Percentiles rank a stretch among this genome's conserved stretches.
Conservation (phyloP, 2,113 vertebrate species). For the Strigops habroptila region DNA sequence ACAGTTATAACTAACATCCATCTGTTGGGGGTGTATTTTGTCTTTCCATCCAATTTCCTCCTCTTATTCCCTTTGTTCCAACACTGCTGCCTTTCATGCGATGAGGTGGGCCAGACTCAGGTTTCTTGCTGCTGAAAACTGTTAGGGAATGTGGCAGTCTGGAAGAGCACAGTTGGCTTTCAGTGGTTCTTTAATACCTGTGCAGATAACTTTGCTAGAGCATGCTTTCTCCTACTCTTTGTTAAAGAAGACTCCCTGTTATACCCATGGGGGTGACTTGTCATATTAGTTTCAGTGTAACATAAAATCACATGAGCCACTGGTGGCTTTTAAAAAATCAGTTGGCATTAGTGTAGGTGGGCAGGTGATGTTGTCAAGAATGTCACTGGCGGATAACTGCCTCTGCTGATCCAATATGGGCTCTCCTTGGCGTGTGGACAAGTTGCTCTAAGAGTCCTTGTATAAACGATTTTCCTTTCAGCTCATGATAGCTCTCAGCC, state of each 20-base stretch:
- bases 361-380: background rate
- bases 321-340: background rate
- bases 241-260: background rate
- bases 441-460: background rate
- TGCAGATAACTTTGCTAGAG: background rate
- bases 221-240: background rate
- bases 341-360: background rate
- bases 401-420: background rate
- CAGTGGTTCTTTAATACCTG: background rate
- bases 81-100: background rate
- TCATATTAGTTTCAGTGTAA: background rate
- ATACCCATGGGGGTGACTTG: background rate
- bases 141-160: background rate
- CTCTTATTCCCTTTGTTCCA: background rate
- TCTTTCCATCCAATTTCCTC: background rate
- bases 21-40: background rate
- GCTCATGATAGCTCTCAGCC: background rate
- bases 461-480: slow-evolving; percentile 14
- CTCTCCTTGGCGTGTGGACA: background rate
- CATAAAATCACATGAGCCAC: background rate
- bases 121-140: background rate
- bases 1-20: background rate
- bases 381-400: background rate
- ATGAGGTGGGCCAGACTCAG: background rate
- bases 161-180: background rate